These are phyloP conservation scores for Chaenocephalus aceratus DNA, from an alignment of 2,113 vertebrate genomes.

Conservation along the genomic window DNA sequence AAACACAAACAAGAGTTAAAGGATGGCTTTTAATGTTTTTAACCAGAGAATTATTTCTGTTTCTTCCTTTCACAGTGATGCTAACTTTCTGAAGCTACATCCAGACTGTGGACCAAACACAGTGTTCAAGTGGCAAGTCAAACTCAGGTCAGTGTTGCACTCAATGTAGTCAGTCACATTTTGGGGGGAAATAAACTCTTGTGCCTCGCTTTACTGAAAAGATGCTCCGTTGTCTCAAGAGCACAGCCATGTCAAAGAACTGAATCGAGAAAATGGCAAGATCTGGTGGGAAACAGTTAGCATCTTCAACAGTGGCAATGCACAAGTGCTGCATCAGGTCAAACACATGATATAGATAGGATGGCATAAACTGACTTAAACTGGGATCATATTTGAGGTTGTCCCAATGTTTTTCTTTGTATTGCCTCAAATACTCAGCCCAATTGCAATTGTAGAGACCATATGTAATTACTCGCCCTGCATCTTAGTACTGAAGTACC, in stretches of 20 bases:
- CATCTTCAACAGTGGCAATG: background rate
- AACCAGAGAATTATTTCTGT: background rate
- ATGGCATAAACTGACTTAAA: background rate
- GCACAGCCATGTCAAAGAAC: too few relatives aligned
- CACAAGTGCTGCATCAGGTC: background rate
- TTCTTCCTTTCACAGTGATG: slow-evolving; percentile 81
- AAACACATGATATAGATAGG: background rate
- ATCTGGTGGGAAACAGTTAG: too few relatives aligned
- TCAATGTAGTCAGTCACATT: background rate
- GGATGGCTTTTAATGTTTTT: fast-evolving
- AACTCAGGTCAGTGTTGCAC: slow-evolving; percentile 87
- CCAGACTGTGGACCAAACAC: slow-evolving; percentile 91
- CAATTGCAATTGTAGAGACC: background rate
- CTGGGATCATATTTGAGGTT: background rate
- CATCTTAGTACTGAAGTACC: background rate
- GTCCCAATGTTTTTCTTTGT: background rate
- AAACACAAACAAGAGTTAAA: background rate
- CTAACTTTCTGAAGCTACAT: slow-evolving; percentile 92
- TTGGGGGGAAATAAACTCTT: background rate
- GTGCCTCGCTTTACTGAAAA: too few relatives aligned
- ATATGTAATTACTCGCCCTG: too few relatives aligned
- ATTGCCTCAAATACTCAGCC: background rate
- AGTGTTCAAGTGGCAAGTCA: slow-evolving; percentile 98
- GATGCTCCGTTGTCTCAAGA: too few relatives aligned
- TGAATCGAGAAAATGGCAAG: too few relatives aligned